Conservation (phyloP, 2,888 invertebrate genomes). For the Ormyrus rosae region DNA sequence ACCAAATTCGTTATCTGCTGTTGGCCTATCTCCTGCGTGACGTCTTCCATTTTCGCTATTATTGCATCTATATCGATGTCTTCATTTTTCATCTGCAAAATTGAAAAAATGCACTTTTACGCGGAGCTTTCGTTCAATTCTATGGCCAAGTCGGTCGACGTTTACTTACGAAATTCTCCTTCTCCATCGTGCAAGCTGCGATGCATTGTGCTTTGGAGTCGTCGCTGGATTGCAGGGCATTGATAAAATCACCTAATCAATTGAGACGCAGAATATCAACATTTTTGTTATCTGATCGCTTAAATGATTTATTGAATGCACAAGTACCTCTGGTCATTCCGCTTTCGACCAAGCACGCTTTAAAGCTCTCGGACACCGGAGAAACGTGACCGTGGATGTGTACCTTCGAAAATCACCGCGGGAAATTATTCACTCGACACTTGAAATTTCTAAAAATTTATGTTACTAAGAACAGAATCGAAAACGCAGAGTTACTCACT, state of each 20-base stretch:
- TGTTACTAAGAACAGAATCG: neutral
- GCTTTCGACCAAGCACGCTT: constrained; percentile 47
- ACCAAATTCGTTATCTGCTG: constrained; percentile 45
- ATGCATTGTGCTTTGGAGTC: constrained; percentile 49
- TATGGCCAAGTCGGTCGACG: neutral
- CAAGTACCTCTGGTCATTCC: constrained; percentile 44
- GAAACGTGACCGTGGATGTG: constrained; percentile 38
- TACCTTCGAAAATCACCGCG: constrained; percentile 9
- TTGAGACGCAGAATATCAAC: neutral
- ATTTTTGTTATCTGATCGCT: no score
- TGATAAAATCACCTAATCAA: constrained; percentile 46
- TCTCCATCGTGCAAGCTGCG: constrained; percentile 54
- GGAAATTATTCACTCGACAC: no score
- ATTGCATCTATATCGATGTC: constrained; percentile 43
- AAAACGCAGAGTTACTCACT: constrained; percentile 19
- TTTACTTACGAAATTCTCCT: constrained; percentile 49
- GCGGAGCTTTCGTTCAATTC: neutral
- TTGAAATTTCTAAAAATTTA: neutral
- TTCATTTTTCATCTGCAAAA: constrained; percentile 45
- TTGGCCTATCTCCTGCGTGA: constrained; percentile 51
- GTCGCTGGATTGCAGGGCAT: constrained; percentile 38
- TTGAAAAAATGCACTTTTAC: no score
- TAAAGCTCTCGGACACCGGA: constrained; percentile 53
- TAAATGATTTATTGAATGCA: neutral
- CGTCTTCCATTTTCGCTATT: constrained; percentile 54